Percentiles rank a stretch among this genome's conserved stretches.
phyloP scores from a whole-genome alignment of 1,140 invertebrate genomes.

The Anoplophora glabripennis region DNA sequence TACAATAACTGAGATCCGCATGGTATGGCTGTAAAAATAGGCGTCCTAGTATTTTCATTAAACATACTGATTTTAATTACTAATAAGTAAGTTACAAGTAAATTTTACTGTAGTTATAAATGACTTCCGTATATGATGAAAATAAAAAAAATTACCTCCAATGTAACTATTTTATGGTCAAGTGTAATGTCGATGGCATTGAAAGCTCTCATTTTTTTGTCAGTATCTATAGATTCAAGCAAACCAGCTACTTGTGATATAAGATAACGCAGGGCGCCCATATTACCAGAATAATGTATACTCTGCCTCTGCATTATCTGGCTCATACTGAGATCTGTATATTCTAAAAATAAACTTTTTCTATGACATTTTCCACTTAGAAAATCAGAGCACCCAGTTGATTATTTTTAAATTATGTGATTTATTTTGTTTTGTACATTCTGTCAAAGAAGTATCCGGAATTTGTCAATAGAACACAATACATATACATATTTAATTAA shows the following conservation, averaged over 20 bases:
- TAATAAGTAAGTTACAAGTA: not conserved
- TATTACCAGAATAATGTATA: conserved; percentile 78
- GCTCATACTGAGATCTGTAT: conserved; percentile 93
- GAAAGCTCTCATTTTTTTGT: conserved; percentile 73
- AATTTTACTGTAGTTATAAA: not conserved
- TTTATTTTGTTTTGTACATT: too few relatives aligned
- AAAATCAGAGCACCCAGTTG: too few relatives aligned
- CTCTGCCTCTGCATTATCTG: conserved; percentile 89
- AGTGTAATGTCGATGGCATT: conserved; percentile 76
- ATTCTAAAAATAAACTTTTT: conserved; percentile 61
- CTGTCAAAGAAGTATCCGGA: too few relatives aligned
- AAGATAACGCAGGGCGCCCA: conserved; percentile 77
- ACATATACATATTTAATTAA: too few relatives aligned
- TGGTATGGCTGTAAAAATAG: too few relatives aligned
- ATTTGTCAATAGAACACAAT: too few relatives aligned
- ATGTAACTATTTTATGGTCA: conserved; percentile 79
- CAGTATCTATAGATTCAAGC: conserved; percentile 68
- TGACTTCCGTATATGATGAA: not conserved
- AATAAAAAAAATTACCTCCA: conserved; percentile 62
- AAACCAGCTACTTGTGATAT: conserved; percentile 70
- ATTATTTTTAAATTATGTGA: too few relatives aligned
- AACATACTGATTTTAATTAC: not conserved
- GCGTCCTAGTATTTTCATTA: too few relatives aligned
- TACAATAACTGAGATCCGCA: too few relatives aligned
- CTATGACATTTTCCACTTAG: too few relatives aligned